Conservation (phyloP, 2,888 invertebrate genomes). For the Steinernema carpocapsae region DNA sequence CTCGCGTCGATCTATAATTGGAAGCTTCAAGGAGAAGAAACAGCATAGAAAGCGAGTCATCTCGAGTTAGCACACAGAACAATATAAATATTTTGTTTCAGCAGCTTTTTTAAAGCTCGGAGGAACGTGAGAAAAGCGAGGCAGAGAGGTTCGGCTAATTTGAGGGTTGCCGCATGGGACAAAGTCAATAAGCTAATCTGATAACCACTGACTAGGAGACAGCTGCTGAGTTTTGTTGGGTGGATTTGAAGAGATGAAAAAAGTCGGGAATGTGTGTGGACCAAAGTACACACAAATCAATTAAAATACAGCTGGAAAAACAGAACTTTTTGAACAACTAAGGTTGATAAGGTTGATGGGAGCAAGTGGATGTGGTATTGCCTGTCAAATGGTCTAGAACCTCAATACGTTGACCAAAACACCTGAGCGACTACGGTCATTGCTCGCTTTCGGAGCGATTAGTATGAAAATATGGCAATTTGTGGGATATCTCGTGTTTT, state of each 20-base stretch:
- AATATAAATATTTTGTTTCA: neutral
- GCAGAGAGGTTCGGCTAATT: neutral
- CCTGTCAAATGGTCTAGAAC: no score
- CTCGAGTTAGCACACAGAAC: constrained; percentile 2
- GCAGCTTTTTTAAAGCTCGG: neutral
- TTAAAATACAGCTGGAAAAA: neutral
- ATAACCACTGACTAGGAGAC: neutral
- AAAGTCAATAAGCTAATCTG: constrained; percentile 21
- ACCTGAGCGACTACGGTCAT: no score
- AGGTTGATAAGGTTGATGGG: no score
- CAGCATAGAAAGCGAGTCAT: neutral
- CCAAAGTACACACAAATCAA: neutral
- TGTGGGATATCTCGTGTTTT: no score
- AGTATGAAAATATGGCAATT: no score
- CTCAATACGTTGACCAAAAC: no score
- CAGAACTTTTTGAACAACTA: no score
- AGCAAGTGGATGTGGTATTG: no score
- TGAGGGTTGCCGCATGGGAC: neutral
- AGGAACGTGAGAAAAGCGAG: neutral
- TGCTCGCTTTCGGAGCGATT: no score
- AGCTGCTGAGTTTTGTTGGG: neutral
- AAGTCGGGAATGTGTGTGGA: neutral
- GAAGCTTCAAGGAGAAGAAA: neutral
- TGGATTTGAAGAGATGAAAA: no score
- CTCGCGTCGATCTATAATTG: constrained; percentile 15